Conservation (phyloP, 53 echinoderm and acorn worm genomes). For the Crossaster papposus region DNA sequence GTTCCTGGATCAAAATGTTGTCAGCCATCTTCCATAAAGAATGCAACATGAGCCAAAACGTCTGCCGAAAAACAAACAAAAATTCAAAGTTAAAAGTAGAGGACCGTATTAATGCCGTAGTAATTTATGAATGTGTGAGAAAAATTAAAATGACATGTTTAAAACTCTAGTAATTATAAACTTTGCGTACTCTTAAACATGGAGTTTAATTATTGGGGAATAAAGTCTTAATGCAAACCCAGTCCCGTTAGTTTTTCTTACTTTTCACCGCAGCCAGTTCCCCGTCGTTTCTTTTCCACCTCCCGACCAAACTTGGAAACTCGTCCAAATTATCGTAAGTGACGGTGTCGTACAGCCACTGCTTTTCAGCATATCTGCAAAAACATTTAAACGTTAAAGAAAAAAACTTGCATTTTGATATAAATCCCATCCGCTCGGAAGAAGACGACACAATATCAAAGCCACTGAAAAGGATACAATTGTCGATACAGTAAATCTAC, state of each 20-base stretch:
- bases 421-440: too few relatives aligned
- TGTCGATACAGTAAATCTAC: slow-evolving; percentile 49
- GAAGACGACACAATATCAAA: too few relatives aligned
- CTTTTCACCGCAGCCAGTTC: slow-evolving; percentile 55
- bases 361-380: slow-evolving; percentile 77
- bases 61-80: slow-evolving; percentile 41
- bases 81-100: neutral
- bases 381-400: neutral
- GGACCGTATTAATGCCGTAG: neutral
- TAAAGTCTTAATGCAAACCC: neutral
- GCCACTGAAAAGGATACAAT: slow-evolving; percentile 74
- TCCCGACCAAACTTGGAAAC: slow-evolving; percentile 46
- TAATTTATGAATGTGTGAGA: neutral
- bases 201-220: too few relatives aligned
- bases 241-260: neutral
- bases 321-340: slow-evolving; percentile 71
- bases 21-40: slow-evolving; percentile 71
- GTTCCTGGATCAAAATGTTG: neutral
- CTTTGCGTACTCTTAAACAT: too few relatives aligned
- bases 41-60: slow-evolving; percentile 70
- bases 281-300: slow-evolving; percentile 63
- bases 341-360: slow-evolving; percentile 70
- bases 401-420: neutral
- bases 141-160: too few relatives aligned
- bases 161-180: too few relatives aligned